These are phyloP conservation scores for Phyllostomus discolor DNA, from an alignment of 2,113 vertebrate genomes.

Conservation along the genomic window DNA sequence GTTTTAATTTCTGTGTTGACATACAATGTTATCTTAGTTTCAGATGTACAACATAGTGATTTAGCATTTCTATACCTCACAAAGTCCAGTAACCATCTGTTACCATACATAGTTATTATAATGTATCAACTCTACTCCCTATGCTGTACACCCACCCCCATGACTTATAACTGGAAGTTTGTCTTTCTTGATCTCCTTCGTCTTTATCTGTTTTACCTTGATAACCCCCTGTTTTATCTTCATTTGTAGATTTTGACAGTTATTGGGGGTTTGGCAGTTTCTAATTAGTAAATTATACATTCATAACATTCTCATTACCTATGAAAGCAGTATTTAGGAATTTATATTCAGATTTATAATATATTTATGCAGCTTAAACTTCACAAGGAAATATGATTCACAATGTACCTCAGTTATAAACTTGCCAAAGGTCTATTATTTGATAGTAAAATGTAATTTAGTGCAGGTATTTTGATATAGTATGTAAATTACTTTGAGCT, in stretches of 20 bases:
- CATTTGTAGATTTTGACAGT: not conserved
- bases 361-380: not conserved
- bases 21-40: not conserved
- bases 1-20: not conserved
- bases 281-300: not conserved
- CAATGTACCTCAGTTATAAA: not conserved
- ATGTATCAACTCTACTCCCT: not conserved
- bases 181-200: not conserved
- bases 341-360: not conserved
- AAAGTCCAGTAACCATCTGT: not conserved
- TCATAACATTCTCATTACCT: not conserved
- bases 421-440: not conserved
- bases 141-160: not conserved
- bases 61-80: not conserved
- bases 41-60: not conserved
- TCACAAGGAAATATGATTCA: not conserved
- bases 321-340: not conserved
- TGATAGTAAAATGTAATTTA: not conserved
- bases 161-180: not conserved
- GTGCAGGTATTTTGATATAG: not conserved
- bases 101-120: not conserved
- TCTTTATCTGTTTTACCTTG: not conserved
- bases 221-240: not conserved
- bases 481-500: not conserved
- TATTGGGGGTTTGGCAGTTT: not conserved